Evolutionary conservation across 2,888 invertebrate species (phyloP), one percentile per base, ranked within the genome.

Genomic region (Cecidostiba fungosa): DNA sequence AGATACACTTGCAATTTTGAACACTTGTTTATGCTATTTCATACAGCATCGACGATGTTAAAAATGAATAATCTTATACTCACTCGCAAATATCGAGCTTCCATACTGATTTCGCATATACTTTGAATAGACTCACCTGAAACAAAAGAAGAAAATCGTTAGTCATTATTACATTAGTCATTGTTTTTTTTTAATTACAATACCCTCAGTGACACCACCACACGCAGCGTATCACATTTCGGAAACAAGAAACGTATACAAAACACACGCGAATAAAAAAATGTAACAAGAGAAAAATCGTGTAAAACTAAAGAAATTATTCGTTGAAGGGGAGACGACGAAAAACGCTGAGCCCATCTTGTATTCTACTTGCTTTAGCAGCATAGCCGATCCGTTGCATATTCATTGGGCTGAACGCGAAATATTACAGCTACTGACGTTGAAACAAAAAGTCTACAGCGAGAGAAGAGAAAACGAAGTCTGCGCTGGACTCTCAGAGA

Each of bases 111-210:
- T 50, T 54, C 5, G n/a, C n/a, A n/a, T n/a, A n/a, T 16, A 54
- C 6, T 54, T n/a, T 29, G 29, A 54, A 47, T n/a, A 39, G 39
- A 87, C 86, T 87, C 85, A 87, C 86, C 85, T 87, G 86, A 66
- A 87, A 87, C 85, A 87, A 29, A 79, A 14, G 62, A 72, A 76
- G 47, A 82, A 39, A 74, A 78, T 23, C n/a, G 23, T 84, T 62
- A 84, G 32, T 8, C 36, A 59, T 19, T 16, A 70, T 32, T 36
- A 4, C 16, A 16, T 70, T 70, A 32, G 36, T 70, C 16, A 1
- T 36, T 66, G 29, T 29, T 23, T 10, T 5, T 66, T 10, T 26
- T 16, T 16, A 50, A 39, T 39, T 39, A 39, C 39, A 39, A 8
- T 39, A 8, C 39, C 8, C 39, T 39, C 10, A n/a, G 39, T 19